phyloP scores from a whole-genome alignment of 2,113 vertebrate species.

The Microtus oregoni region DNA sequence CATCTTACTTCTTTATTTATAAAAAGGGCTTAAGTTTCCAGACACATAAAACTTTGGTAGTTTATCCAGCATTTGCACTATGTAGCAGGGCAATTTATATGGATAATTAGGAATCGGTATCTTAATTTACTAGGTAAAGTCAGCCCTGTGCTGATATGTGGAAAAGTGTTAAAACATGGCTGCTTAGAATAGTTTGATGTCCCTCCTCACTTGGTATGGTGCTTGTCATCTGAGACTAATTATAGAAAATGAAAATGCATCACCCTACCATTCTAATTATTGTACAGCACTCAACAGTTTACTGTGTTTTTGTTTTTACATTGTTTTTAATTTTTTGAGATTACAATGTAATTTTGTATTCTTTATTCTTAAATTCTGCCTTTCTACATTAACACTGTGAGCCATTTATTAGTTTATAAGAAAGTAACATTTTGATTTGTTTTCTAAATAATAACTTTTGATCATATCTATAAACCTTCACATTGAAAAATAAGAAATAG shows the following conservation, averaged over 20 bases:
- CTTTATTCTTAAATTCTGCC: not conserved
- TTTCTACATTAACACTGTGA: not conserved
- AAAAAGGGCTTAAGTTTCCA: not conserved
- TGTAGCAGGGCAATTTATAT: not conserved
- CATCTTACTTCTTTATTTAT: not conserved
- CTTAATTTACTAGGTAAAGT: not conserved
- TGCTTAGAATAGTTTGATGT: not conserved
- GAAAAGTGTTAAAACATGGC: not conserved
- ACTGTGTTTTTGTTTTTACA: not conserved
- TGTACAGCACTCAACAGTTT: not conserved
- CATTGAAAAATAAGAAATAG: not conserved
- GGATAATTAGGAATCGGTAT: not conserved
- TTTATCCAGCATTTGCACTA: not conserved
- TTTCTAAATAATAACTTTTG: constrained; percentile 20
- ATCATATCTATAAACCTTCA: not conserved
- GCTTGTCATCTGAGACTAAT: not conserved
- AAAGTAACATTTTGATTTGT: not conserved
- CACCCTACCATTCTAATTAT: not conserved
- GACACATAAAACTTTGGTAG: not conserved
- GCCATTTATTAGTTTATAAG: not conserved
- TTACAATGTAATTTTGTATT: not conserved
- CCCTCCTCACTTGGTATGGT: not conserved
- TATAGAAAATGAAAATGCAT: not conserved
- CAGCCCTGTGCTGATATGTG: not conserved
- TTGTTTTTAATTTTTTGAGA: not conserved